Conservation (phyloP, 2,888 invertebrate genomes). For the Sinopyrophorus schimmeli region DNA sequence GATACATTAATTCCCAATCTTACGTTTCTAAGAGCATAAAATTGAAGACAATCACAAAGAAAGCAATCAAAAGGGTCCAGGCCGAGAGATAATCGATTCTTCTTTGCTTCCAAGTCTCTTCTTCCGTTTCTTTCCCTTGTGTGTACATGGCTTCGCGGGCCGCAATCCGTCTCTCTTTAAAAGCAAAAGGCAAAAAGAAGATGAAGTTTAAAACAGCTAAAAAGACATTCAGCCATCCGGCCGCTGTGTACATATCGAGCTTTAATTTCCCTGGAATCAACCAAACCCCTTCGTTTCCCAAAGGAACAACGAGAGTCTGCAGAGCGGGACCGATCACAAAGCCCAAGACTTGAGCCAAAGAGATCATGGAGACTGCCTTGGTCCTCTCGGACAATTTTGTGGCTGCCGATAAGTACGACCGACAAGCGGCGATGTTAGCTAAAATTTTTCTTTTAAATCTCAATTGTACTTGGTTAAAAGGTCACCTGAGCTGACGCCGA, state of each 20-base stretch:
- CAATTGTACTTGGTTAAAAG: neutral
- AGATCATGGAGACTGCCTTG: conserved; percentile 80
- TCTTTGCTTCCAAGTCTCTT: conserved; percentile 70
- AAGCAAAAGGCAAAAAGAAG: conserved; percentile 74
- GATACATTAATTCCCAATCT: conserved; percentile 42
- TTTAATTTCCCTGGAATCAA: conserved; percentile 61
- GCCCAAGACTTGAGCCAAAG: conserved; percentile 83
- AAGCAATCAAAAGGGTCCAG: conserved; percentile 78
- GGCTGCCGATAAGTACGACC: conserved; percentile 83
- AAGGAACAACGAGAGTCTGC: conserved; percentile 78
- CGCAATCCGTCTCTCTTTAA: conserved; percentile 77
- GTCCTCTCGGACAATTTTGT: conserved; percentile 81
- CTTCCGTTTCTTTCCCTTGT: conserved; percentile 72
- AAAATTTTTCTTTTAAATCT: conserved; percentile 39
- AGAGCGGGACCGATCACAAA: conserved; percentile 85
- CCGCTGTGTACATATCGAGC: conserved; percentile 85
- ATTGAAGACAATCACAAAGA: conserved; percentile 84
- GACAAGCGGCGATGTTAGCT: conserved; percentile 83
- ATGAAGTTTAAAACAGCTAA: conserved; percentile 73
- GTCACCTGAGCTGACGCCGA: conserved; percentile 81
- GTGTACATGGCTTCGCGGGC: conserved; percentile 77
- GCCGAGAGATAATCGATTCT: conserved; percentile 77
- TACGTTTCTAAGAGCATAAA: conserved; percentile 85
- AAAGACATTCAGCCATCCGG: conserved; percentile 82
- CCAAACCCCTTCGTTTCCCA: conserved; percentile 68